These are phyloP conservation scores for Pyrochroa serraticornis DNA, from an alignment of 2,888 invertebrate species.

Conservation along the genomic window DNA sequence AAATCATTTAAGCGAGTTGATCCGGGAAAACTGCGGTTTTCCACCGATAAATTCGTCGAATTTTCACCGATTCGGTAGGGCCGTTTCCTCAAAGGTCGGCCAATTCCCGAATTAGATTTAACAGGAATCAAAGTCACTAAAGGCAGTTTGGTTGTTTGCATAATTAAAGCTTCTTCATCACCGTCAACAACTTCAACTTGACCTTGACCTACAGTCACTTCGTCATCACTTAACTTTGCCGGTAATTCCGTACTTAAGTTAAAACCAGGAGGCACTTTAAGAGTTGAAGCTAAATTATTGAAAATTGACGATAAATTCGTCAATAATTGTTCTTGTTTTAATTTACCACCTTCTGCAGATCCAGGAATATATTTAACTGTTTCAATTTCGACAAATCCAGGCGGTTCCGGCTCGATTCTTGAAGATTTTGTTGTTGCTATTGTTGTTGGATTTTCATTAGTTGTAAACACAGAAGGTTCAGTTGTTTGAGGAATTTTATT, in stretches of 20 bases:
- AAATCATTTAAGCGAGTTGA: constrained; percentile 23
- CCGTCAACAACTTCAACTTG: constrained; percentile 54
- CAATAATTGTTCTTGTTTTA: constrained; percentile 55
- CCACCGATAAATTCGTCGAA: constrained; percentile 35
- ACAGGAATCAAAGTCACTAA: constrained; percentile 75
- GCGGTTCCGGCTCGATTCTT: constrained; percentile 28
- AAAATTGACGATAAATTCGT: constrained; percentile 71
- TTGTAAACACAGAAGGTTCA: constrained; percentile 46
- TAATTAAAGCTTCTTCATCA: constrained; percentile 50
- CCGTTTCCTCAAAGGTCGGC: constrained; percentile 71
- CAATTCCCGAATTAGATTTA: constrained; percentile 79
- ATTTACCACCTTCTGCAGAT: constrained; percentile 4
- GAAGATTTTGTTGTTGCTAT: constrained; percentile 7
- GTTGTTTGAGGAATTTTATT: constrained; percentile 64
- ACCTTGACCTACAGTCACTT: constrained; percentile 47
- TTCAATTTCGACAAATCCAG: constrained; percentile 48
- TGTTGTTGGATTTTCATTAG: constrained; percentile 23
- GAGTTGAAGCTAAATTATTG: constrained; percentile 65
- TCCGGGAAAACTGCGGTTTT: constrained; percentile 50
- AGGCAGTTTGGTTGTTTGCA: constrained; percentile 52
- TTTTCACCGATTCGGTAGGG: constrained; percentile 57
- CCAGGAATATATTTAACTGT: constrained; percentile 44
- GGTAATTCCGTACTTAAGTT: not conserved
- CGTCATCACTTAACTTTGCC: constrained; percentile 12
- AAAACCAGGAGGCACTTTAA: constrained; percentile 49